These are phyloP conservation scores for Plemyria rubiginata DNA, from an alignment of 2,888 invertebrate species.

Conservation along the genomic window DNA sequence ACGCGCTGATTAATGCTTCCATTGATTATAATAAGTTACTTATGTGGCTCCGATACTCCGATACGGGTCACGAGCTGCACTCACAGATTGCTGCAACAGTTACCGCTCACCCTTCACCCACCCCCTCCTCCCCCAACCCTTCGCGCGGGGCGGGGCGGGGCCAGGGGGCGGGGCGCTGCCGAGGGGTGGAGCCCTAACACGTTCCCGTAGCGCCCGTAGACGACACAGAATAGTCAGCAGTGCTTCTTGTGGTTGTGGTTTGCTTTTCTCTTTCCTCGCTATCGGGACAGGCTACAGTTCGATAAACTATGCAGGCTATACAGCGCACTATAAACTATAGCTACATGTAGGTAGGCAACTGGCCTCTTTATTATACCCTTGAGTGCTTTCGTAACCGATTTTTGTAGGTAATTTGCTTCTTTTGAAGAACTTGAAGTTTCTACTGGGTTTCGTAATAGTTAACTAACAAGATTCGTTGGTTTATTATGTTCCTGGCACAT, in stretches of 20 bases:
- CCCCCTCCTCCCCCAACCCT: not conserved
- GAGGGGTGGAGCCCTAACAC: constrained; percentile 16
- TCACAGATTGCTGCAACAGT: constrained; percentile 14
- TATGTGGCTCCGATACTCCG: constrained; percentile 20
- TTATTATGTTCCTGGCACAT: too few species aligned
- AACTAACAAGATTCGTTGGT: not conserved
- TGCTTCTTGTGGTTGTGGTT: constrained; percentile 8
- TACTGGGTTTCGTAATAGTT: not conserved
- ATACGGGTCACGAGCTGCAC: constrained; percentile 29
- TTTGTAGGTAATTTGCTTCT: not conserved
- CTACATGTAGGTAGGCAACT: constrained; percentile 10
- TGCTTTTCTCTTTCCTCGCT: constrained; percentile 38
- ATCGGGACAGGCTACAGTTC: constrained; percentile 24
- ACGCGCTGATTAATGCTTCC: constrained; percentile 29
- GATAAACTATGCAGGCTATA: constrained; percentile 18
- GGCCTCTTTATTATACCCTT: constrained; percentile 28
- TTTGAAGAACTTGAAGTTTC: not conserved
- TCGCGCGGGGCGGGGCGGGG: constrained; percentile 26
- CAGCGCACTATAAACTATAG: constrained; percentile 15
- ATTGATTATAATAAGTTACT: constrained; percentile 28
- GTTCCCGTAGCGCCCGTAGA: constrained; percentile 3
- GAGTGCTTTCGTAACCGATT: constrained; percentile 10
- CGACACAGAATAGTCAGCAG: constrained; percentile 7
- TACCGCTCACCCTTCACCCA: not conserved
- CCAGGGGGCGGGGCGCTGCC: constrained; percentile 24